Evolutionary conservation across 1,140 invertebrate genomes (phyloP).

Genomic region (Mercenaria mercenaria): DNA sequence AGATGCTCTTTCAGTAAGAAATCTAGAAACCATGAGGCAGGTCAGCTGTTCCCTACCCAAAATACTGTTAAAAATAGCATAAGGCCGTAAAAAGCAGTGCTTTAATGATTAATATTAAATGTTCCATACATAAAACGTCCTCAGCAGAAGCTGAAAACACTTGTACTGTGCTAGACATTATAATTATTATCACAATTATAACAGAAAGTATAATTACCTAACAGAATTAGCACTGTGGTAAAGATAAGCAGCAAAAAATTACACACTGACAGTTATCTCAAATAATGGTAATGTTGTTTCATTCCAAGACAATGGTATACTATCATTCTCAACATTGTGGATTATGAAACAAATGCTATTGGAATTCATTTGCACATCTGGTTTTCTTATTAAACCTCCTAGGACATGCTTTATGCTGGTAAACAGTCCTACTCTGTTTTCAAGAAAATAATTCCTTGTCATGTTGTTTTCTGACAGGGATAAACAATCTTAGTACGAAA

Average conservation of each 20-base stretch:
- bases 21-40: too few species aligned
- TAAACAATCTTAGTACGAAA: too few species aligned
- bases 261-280: background rate
- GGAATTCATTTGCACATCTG: conserved; percentile 16
- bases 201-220: background rate
- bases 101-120: too few species aligned
- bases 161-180: too few species aligned
- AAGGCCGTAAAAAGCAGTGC: too few species aligned
- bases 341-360: background rate
- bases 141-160: too few species aligned
- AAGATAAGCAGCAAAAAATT: background rate
- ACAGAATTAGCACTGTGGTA: background rate
- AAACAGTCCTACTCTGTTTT: too few species aligned
- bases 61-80: too few species aligned
- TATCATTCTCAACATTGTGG: background rate
- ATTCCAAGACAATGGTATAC: background rate
- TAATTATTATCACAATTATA: background rate
- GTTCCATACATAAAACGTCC: too few species aligned
- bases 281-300: background rate
- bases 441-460: background rate
- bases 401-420: background rate
- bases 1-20: too few species aligned
- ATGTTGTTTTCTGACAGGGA: too few species aligned
- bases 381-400: background rate
- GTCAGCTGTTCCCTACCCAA: too few species aligned